These are phyloP conservation scores for Amphibalanus amphitrite DNA, from an alignment of 1,140 invertebrate species.

Conservation along the genomic window DNA sequence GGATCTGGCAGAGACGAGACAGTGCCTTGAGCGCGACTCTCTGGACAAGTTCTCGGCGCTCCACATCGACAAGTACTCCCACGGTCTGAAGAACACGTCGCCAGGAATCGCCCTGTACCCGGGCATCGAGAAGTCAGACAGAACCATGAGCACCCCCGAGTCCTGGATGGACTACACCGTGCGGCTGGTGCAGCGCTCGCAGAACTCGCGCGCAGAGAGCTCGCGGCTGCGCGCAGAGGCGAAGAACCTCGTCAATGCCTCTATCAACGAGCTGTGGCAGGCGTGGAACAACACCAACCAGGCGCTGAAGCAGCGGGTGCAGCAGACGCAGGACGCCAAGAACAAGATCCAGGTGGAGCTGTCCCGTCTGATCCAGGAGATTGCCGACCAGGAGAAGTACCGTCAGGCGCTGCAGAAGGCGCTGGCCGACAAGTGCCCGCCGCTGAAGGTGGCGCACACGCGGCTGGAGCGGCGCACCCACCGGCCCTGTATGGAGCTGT, in stretches of 20 bases:
- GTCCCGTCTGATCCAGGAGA: constrained; percentile 38
- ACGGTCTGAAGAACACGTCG: constrained; percentile 65
- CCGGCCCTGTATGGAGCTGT: constrained; percentile 70
- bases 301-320: constrained; percentile 49
- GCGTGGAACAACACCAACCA: constrained; percentile 73
- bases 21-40: constrained; percentile 71
- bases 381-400: constrained; percentile 72
- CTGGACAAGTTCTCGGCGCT: constrained; percentile 74
- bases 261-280: constrained; percentile 75
- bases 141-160: constrained; percentile 60
- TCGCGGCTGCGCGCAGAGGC: constrained; percentile 56
- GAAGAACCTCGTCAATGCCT: constrained; percentile 60
- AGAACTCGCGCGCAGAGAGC: constrained; percentile 57
- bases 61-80: constrained; percentile 72
- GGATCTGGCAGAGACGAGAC: constrained; percentile 30
- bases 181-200: constrained; percentile 58
- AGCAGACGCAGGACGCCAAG: constrained; percentile 64
- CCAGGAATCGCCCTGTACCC: constrained; percentile 73
- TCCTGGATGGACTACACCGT: constrained; percentile 75
- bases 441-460: constrained; percentile 62
- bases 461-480: constrained; percentile 65
- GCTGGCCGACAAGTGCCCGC: constrained; percentile 39
- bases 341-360: constrained; percentile 62
- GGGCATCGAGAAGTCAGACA: constrained; percentile 76
- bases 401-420: constrained; percentile 65